Evolutionary conservation across 2,797 vertebrate genomes (phyloP).

Genomic region (Streptopelia turtur): DNA sequence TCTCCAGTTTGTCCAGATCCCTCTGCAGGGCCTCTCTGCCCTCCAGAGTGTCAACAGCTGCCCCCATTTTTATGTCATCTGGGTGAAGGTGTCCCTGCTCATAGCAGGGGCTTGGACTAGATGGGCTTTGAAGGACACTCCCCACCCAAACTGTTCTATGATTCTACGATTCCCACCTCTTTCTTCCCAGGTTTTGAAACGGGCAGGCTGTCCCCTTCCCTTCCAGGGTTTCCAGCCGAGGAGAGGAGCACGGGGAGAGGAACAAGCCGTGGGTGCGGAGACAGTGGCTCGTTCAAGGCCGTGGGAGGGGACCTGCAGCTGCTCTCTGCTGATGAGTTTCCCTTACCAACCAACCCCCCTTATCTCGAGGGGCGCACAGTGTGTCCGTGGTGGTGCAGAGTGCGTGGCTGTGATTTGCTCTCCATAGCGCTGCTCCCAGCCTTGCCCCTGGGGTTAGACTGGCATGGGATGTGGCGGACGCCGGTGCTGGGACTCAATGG

Average conservation of each 20-base stretch:
- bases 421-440: accelerated
- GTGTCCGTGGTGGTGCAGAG: accelerated
- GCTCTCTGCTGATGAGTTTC: neutral
- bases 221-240: neutral
- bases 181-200: neutral
- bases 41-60: too few relatives aligned
- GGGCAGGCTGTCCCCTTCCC: neutral
- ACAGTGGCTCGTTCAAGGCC: neutral
- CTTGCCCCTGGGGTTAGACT: neutral
- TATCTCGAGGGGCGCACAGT: neutral
- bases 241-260: neutral
- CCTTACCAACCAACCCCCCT: neutral
- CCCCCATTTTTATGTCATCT: too few relatives aligned
- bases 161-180: neutral
- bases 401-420: neutral
- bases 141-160: too few relatives aligned
- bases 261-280: neutral
- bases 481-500: neutral
- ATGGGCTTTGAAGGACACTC: too few relatives aligned
- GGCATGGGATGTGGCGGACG: accelerated
- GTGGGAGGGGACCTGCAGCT: accelerated
- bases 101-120: too few relatives aligned
- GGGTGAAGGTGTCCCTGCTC: too few relatives aligned
- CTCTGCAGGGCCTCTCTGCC: too few relatives aligned
- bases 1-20: too few relatives aligned